Evolutionary conservation across 2,888 invertebrate species (phyloP), one percentile per base, ranked within the genome.

Genomic region (Caenorhabditis plicata): DNA sequence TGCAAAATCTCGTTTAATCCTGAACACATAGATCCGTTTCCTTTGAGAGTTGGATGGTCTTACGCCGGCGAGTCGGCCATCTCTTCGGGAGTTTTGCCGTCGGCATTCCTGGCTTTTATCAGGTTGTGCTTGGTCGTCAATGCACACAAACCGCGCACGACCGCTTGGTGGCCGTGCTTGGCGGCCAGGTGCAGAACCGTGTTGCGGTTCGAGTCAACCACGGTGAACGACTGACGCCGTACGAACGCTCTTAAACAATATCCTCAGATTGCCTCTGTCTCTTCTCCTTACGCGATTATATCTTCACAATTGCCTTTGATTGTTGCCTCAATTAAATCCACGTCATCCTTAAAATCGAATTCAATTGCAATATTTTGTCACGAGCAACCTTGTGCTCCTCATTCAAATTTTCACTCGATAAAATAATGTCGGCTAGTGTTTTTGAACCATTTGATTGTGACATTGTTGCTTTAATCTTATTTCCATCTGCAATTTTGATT

Each of bases 21-120:
- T 58, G 42, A 22, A 47, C 47, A 33, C 2, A 29, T 8, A 13
- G 31, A 35, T 41, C 9, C 36, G 15, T 11, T n/a, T 15, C 4
- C 25, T 7, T 31, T 15, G 9, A 9, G 19, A n/a, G n/a, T 27
- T 27, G 7, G 8, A 17, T 13, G n/a, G 3, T 13, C 25, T 29
- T 47, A 53, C 53, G 23, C 45, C 9, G 50, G 26, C 40, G 55
- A 52, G 8, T 48, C 44, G 1, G 66, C 44, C 39, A 67, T 3
- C 2, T 67, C 66, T 9, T 57, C 31, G 22, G 66, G 54, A 17
- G 47, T 43, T 32, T 54, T 50, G n/a, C 63, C 63, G 0, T 55
- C 54, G 7, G 53, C 41, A 49, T 67, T 67, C 31, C 54, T 63
- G 19, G 27, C 8, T 19, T 43, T 42, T 54, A 52, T 63, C 13